phyloP scores from a whole-genome alignment of 1,140 invertebrate genomes.

The Lethrus apterus region DNA sequence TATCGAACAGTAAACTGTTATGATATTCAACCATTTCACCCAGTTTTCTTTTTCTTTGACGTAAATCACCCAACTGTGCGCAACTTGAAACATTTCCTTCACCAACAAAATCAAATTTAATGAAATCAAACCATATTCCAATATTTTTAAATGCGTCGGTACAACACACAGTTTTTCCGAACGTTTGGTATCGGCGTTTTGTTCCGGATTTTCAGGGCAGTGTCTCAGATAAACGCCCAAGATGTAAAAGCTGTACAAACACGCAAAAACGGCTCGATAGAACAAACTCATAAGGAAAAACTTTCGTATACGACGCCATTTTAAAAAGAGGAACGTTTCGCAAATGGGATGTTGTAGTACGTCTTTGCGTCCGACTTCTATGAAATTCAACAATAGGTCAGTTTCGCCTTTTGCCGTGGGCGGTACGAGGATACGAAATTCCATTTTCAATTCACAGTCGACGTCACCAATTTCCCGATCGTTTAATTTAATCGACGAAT shows the following conservation, averaged over 20 bases:
- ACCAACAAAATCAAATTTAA: constrained; percentile 54
- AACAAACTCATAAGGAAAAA: constrained; percentile 74
- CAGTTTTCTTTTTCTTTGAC: constrained; percentile 76
- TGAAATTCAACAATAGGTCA: constrained; percentile 63
- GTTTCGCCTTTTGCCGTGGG: constrained; percentile 56
- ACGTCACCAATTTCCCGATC: constrained; percentile 76
- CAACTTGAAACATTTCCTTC: constrained; percentile 69
- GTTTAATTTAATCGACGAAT: constrained; percentile 67
- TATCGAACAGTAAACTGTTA: constrained; percentile 55
- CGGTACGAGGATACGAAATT: constrained; percentile 64
- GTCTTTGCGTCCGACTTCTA: constrained; percentile 67
- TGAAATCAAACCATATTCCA: constrained; percentile 52
- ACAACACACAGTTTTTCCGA: constrained; percentile 37
- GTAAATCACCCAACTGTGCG: constrained; percentile 61
- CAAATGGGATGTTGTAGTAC: constrained; percentile 72
- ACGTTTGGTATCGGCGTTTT: too few relatives aligned
- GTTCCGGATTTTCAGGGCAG: background rate
- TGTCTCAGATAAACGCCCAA: constrained; percentile 47
- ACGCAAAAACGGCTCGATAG: constrained; percentile 69
- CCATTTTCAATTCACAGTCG: constrained; percentile 72
- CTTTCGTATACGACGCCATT: constrained; percentile 75
- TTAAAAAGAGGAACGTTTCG: constrained; percentile 72
- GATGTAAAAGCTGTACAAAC: constrained; percentile 62
- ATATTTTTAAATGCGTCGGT: constrained; percentile 42
- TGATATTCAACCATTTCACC: constrained; percentile 69